These are phyloP conservation scores for Pelochelys cantorii DNA, from an alignment of 2,797 vertebrate genomes.

Conservation along the genomic window DNA sequence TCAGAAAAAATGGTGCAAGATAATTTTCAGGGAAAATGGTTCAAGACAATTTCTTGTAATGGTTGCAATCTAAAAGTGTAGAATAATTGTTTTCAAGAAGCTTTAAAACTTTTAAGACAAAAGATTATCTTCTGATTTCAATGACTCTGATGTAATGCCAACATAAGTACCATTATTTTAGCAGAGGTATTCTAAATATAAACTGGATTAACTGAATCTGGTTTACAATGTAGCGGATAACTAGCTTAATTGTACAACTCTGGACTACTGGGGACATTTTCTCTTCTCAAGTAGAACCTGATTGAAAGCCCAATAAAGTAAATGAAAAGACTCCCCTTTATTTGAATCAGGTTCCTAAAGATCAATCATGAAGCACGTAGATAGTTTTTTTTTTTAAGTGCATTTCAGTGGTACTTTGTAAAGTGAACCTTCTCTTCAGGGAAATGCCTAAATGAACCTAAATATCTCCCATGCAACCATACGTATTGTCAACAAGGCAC, in stretches of 20 bases:
- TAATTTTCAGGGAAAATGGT: background rate
- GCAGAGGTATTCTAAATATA: background rate
- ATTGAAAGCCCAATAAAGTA: background rate
- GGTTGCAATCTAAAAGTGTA: background rate
- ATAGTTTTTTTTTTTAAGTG: background rate
- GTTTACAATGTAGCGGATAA: background rate
- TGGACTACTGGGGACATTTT: background rate
- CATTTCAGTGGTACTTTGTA: background rate
- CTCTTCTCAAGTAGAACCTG: background rate
- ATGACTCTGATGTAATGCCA: background rate
- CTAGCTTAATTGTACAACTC: background rate
- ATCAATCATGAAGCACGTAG: background rate
- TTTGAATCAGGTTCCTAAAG: background rate
- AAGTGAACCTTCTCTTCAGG: background rate
- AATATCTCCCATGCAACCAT: background rate
- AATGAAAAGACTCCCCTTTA: background rate
- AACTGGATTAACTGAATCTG: background rate
- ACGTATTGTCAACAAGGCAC: background rate
- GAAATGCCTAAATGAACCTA: background rate
- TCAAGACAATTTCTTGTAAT: background rate
- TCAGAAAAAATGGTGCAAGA: too few species aligned
- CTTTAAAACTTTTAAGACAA: background rate
- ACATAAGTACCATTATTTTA: background rate
- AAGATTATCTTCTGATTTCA: background rate
- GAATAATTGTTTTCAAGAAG: background rate